These are phyloP conservation scores for Neoscelio sp. DNA, from an alignment of 2,888 invertebrate species.

Conservation along the genomic window DNA sequence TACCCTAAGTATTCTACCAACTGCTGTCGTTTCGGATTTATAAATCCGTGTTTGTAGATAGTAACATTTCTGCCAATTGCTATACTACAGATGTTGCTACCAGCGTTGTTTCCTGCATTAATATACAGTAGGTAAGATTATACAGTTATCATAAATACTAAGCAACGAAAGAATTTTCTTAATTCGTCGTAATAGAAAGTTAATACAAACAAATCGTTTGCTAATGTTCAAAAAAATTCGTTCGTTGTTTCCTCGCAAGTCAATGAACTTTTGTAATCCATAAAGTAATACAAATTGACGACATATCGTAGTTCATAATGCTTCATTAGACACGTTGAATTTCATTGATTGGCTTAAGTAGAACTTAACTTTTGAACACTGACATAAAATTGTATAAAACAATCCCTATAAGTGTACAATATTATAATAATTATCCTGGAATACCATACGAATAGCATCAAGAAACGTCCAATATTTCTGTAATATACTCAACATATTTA, in stretches of 20 bases:
- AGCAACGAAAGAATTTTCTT: neutral
- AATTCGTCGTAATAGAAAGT: no score
- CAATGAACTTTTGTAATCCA: slow-evolving; percentile 6
- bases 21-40: slow-evolving; percentile 34
- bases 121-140: slow-evolving; percentile 57
- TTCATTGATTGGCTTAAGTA: slow-evolving; percentile 61
- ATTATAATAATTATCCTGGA: no score
- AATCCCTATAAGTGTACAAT: no score
- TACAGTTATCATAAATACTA: slow-evolving; percentile 30
- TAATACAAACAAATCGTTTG: no score
- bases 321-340: slow-evolving; percentile 50
- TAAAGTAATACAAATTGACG: slow-evolving; percentile 35
- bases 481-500: no score
- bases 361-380: slow-evolving; percentile 42
- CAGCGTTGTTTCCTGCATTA: slow-evolving; percentile 62
- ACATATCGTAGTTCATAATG: slow-evolving; percentile 42
- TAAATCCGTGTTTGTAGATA: slow-evolving; percentile 49
- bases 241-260: slow-evolving; percentile 12
- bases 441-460: no score
- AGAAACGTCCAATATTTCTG: no score
- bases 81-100: slow-evolving; percentile 61
- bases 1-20: slow-evolving; percentile 32
- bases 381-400: no score
- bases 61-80: slow-evolving; percentile 58
- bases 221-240: slow-evolving; percentile 33